Conservation (phyloP, 2,113 vertebrate species). For the Paedocypris sp. region DNA sequence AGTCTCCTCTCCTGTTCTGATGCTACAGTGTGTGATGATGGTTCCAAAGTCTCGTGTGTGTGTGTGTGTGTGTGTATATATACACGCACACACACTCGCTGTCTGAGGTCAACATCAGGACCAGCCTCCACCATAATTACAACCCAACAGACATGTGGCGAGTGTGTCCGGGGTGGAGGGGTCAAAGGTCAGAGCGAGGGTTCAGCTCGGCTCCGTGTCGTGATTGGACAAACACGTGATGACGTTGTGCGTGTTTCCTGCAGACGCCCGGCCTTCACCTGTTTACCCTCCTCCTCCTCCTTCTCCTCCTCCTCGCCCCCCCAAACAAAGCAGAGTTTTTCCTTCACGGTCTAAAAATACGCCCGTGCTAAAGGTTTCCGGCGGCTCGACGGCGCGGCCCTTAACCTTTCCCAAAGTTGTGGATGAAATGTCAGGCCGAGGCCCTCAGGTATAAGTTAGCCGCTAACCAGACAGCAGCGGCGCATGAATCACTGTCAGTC, state of each 20-base stretch:
- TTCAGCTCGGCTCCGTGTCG: no score
- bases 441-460: conserved; percentile 52
- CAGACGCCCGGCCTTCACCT: neutral
- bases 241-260: no score
- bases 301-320: no score
- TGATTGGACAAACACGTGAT: no score
- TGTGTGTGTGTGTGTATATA: no score
- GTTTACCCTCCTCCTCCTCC: no score
- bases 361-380: conserved; percentile 35
- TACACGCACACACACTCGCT: conserved; percentile 14
- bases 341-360: conserved; percentile 41
- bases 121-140: conserved; percentile 71
- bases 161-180: conserved; percentile 60
- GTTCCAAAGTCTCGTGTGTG: no score
- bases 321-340: conserved; percentile 24
- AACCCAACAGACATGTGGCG: conserved; percentile 65
- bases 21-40: conserved; percentile 51
- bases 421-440: conserved; percentile 46
- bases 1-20: no score
- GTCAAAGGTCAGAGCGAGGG: conserved; percentile 51
- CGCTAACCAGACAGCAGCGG: conserved; percentile 34
- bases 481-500: conserved; percentile 66
- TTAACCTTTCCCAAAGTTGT: conserved; percentile 54
- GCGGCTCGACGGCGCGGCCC: conserved; percentile 36
- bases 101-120: conserved; percentile 58